Evolutionary conservation across 2,888 invertebrate species (phyloP).

Genomic region (Hydrotaea cyrtoneurina): DNA sequence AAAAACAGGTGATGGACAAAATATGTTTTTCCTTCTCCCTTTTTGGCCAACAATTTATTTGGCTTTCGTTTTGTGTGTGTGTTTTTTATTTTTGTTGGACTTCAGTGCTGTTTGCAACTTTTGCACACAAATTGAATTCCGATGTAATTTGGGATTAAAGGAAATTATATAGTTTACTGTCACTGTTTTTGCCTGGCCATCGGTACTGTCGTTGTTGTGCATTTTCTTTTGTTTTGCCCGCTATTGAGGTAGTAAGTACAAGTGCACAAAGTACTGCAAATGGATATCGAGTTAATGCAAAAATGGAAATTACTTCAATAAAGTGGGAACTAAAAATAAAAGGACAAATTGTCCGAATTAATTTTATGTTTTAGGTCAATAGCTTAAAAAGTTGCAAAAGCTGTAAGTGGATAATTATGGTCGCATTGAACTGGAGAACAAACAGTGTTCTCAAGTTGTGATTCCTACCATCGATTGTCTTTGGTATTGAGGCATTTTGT

Average conservation of each 20-base stretch:
- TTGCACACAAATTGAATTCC: slow-evolving; percentile 21
- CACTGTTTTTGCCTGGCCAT: neutral
- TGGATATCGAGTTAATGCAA: neutral
- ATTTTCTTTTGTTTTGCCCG: no score
- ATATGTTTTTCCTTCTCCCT: neutral
- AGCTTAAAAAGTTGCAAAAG: no score
- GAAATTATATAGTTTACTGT: neutral
- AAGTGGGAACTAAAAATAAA: no score
- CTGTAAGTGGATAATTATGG: no score
- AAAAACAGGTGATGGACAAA: neutral
- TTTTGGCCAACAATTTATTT: slow-evolving; percentile 6
- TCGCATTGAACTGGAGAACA: no score
- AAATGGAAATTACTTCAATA: neutral
- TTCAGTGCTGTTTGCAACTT: neutral
- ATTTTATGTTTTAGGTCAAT: no score
- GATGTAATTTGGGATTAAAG: slow-evolving; percentile 17
- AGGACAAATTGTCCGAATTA: no score
- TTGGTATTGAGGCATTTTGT: no score
- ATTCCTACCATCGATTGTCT: no score
- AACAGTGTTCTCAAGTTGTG: no score
- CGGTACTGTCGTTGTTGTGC: neutral
- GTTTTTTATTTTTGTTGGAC: neutral
- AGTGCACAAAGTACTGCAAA: neutral
- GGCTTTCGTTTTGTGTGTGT: neutral
- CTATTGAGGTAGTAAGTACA: no score